A percentile compares a stretch with the other conserved stretches of the same genome.
Conservation (phyloP, 2,113 vertebrate species). For the Girardinichthys multiradiatus region DNA sequence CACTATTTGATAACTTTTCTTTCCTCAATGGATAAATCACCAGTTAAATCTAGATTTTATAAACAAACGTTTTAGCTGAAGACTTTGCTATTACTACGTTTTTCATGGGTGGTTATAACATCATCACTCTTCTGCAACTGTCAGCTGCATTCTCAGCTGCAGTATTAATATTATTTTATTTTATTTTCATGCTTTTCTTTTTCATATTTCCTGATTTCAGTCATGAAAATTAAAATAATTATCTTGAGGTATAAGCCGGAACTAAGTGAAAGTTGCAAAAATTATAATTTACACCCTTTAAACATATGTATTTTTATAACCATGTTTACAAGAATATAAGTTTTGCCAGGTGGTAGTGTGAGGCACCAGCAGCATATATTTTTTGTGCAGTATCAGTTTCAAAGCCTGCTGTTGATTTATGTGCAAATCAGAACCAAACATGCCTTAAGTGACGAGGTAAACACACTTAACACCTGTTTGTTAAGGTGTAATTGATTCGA, state of each 20-base stretch:
- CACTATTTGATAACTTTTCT: too few species aligned
- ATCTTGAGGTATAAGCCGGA: not conserved
- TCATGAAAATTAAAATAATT: not conserved
- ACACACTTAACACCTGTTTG: slow-evolving; percentile 54
- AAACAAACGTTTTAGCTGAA: too few species aligned
- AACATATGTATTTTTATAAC: not conserved
- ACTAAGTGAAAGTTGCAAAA: not conserved
- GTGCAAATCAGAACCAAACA: slow-evolving; percentile 50
- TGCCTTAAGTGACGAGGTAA: slow-evolving; percentile 31
- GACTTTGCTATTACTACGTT: too few species aligned
- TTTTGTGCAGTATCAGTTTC: slow-evolving; percentile 29
- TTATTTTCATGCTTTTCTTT: not conserved
- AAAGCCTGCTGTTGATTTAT: slow-evolving; percentile 32
- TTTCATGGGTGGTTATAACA: not conserved
- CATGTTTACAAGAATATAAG: not conserved
- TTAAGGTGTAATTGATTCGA: slow-evolving; percentile 47
- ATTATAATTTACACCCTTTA: not conserved
- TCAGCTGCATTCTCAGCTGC: too few species aligned
- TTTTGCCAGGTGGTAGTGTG: not conserved
- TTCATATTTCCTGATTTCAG: not conserved
- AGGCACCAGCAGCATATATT: not conserved
- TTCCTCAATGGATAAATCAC: too few species aligned
- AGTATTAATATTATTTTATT: not conserved
- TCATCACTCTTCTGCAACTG: not conserved
- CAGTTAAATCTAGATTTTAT: too few species aligned